Percentiles rank a stretch among this genome's conserved stretches.
Conservation (phyloP, 2,113 vertebrate species). For the Poeciliopsis occidentalis region DNA sequence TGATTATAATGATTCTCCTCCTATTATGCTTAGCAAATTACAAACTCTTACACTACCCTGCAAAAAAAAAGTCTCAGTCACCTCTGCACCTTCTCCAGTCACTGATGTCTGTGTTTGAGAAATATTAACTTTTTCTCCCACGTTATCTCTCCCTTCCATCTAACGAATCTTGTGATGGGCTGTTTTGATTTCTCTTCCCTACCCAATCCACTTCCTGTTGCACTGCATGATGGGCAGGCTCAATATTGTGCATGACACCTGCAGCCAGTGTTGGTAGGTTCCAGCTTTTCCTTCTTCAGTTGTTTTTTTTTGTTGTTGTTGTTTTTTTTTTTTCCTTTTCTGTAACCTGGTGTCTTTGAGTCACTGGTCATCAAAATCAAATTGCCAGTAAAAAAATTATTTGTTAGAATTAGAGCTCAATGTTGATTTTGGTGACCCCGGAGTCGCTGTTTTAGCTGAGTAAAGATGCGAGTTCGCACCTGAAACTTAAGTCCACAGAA, state of each 20-base stretch:
- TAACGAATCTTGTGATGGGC: conserved; percentile 99
- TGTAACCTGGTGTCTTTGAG: conserved; percentile 64
- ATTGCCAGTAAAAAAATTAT: conserved; percentile 4
- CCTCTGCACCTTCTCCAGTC: conserved; percentile 57
- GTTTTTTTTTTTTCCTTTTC: not conserved
- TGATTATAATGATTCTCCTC: conserved; percentile 13
- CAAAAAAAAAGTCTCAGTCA: conserved; percentile 44
- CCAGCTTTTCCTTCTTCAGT: conserved; percentile 88
- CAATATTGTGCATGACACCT: conserved; percentile 99
- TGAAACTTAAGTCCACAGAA: conserved; percentile 23
- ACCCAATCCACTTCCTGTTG: conserved; percentile 98
- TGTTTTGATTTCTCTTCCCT: conserved; percentile 99
- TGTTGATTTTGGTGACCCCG: conserved; percentile 38
- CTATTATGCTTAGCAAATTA: conserved; percentile 41
- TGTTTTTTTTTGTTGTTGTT: conserved; percentile 13
- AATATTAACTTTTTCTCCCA: conserved; percentile 89
- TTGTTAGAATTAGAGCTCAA: not conserved
- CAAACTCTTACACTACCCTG: conserved; percentile 44
- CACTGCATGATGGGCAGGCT: conserved; percentile 99
- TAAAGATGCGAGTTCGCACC: conserved; percentile 11
- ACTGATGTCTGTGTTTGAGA: conserved; percentile 80
- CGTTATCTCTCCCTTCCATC: conserved; percentile 92
- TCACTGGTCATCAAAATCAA: conserved; percentile 54
- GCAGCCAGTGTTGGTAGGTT: conserved; percentile 99
- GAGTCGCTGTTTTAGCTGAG: conserved; percentile 29